phyloP scores from a whole-genome alignment of 2,797 vertebrate species.

The Enoplosus armatus region DNA sequence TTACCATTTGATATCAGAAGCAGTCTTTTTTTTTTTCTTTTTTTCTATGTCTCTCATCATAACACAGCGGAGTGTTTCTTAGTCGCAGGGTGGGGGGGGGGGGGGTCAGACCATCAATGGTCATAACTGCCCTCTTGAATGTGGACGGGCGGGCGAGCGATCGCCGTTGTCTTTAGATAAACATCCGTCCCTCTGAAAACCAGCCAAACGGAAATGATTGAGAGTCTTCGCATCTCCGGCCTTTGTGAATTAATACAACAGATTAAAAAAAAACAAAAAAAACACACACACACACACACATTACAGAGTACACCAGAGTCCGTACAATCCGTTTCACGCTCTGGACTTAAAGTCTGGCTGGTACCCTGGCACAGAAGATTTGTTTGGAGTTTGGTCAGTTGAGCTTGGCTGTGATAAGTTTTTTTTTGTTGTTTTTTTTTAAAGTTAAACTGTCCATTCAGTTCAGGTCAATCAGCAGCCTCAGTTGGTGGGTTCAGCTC shows the following conservation, averaged over 20 bases:
- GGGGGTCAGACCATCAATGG: constrained; percentile 14
- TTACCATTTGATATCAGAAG: constrained; percentile 15
- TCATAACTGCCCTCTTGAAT: constrained; percentile 19
- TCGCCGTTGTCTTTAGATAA: constrained; percentile 23
- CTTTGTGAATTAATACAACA: constrained; percentile 40
- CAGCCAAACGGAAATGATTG: constrained; percentile 21
- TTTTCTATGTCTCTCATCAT: constrained; percentile 20
- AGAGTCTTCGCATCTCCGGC: constrained; percentile 30
- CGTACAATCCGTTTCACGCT: constrained; percentile 39
- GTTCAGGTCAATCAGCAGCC: constrained; percentile 13
- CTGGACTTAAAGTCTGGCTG: constrained; percentile 1
- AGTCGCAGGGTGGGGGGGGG: no score
- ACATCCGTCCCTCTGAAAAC: constrained; percentile 33
- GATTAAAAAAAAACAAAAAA: no score
- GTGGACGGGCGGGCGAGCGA: not conserved
- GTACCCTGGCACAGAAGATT: constrained; percentile 16
- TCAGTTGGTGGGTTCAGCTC: constrained; percentile 23
- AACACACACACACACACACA: no score
- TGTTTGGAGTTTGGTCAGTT: constrained; percentile 11
- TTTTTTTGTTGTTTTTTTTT: no score
- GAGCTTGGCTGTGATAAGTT: constrained; percentile 36
- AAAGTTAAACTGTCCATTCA: constrained; percentile 25
- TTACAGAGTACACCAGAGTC: constrained; percentile 36
- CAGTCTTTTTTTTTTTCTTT: no score
- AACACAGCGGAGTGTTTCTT: constrained; percentile 11